These are phyloP conservation scores for Drosophila mayri DNA, from an alignment of 1,140 invertebrate species.

Conservation along the genomic window DNA sequence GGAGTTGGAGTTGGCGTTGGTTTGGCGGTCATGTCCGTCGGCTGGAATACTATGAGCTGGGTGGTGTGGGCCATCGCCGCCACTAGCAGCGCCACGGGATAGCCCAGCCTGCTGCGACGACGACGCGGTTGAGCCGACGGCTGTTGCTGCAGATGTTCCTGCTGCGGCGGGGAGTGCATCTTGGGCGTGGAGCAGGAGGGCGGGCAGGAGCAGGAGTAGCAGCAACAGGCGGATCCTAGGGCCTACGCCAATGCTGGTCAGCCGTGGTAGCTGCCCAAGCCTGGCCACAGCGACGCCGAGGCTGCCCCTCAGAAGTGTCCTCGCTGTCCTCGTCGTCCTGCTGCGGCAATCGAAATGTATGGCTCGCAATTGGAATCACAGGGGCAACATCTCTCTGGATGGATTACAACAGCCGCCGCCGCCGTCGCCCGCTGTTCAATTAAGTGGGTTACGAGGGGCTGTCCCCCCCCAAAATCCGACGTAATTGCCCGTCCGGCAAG, in stretches of 20 bases:
- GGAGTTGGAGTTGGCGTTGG: slow-evolving; percentile 12
- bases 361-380: slow-evolving; percentile 46
- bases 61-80: slow-evolving; percentile 75
- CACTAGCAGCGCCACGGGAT: slow-evolving; percentile 74
- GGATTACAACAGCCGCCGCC: slow-evolving; percentile 36
- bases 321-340: slow-evolving; percentile 49
- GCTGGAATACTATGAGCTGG: slow-evolving; percentile 75
- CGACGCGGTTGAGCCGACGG: slow-evolving; percentile 43
- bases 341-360: slow-evolving; percentile 44
- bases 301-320: slow-evolving; percentile 60
- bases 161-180: slow-evolving; percentile 36
- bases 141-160: slow-evolving; percentile 7
- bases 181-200: slow-evolving; percentile 33
- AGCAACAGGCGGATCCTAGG: slow-evolving; percentile 44
- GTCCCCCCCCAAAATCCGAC: slow-evolving; percentile 14
- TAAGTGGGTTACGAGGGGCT: slow-evolving; percentile 27
- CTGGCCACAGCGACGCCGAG: slow-evolving; percentile 80
- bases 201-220: slow-evolving; percentile 41
- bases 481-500: slow-evolving; percentile 54
- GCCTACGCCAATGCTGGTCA: slow-evolving; percentile 60
- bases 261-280: slow-evolving; percentile 64
- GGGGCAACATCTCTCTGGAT: slow-evolving; percentile 48
- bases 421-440: slow-evolving; percentile 62
- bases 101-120: slow-evolving; percentile 71
- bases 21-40: slow-evolving; percentile 24